Conservation (phyloP, 2,797 vertebrate genomes). For the Monodelphis domestica region DNA sequence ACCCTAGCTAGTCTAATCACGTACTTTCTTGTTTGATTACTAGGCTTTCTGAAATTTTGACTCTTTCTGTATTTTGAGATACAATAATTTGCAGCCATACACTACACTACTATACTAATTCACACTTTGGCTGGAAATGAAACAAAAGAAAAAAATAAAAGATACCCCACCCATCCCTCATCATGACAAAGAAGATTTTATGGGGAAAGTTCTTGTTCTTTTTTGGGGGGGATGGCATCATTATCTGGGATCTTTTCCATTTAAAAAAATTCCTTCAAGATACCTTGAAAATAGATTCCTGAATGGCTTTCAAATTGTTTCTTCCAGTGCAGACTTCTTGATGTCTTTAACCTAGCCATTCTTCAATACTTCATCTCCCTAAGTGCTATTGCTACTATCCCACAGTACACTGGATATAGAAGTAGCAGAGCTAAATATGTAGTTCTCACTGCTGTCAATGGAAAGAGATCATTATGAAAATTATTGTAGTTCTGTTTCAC, state of each 20-base stretch:
- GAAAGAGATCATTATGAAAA: neutral
- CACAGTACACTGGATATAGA: neutral
- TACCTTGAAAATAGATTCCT: neutral
- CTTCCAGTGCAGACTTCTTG: neutral
- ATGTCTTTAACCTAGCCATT: neutral
- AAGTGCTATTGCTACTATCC: neutral
- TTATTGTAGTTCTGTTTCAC: neutral
- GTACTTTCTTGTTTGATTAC: neutral
- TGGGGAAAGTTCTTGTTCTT: neutral
- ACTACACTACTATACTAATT: neutral
- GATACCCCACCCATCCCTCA: neutral
- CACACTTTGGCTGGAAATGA: slow-evolving; percentile 44
- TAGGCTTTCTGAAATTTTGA: neutral
- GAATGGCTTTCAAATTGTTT: neutral
- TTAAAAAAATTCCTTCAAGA: neutral
- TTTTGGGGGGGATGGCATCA: neutral
- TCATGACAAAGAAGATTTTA: neutral
- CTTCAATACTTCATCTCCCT: neutral
- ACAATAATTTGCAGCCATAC: neutral
- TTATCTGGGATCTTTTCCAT: neutral
- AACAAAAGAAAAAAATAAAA: neutral
- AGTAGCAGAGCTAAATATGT: neutral
- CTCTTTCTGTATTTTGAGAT: neutral
- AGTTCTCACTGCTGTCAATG: neutral
- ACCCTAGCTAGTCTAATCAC: neutral